phyloP scores from a whole-genome alignment of 2,797 vertebrate genomes.

The Prionace glauca region DNA sequence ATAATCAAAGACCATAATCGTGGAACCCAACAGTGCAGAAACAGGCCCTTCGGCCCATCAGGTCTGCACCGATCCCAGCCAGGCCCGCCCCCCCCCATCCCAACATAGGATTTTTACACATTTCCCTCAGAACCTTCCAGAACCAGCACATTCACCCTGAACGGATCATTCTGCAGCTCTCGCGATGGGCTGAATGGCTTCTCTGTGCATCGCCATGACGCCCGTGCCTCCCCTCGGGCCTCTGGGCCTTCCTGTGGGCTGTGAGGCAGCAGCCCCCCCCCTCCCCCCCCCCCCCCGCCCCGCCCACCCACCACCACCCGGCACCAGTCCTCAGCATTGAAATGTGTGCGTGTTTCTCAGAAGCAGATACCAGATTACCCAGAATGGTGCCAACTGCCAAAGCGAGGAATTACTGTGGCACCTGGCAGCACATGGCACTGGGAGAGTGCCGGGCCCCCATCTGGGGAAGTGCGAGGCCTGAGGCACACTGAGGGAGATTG shows the following conservation, averaged over 20 bases:
- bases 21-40: no score
- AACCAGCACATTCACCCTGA: not conserved
- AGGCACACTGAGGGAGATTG: no score
- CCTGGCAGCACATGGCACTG: no score
- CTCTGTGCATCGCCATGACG: not conserved
- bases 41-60: no score
- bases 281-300: no score
- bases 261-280: not conserved
- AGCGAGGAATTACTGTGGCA: no score
- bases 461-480: not conserved
- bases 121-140: no score
- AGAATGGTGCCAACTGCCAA: not conserved
- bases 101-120: not conserved
- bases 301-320: no score
- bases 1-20: no score
- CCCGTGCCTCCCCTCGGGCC: not conserved
- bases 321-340: not conserved
- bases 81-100: no score
- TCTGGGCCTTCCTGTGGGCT: not conserved
- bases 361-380: not conserved
- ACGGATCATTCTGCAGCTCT: no score
- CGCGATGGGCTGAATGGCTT: not conserved
- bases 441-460: accelerated
- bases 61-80: no score
- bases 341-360: not conserved